phyloP scores from a whole-genome alignment of 1,140 invertebrate species.

The Drusus annulatus region DNA sequence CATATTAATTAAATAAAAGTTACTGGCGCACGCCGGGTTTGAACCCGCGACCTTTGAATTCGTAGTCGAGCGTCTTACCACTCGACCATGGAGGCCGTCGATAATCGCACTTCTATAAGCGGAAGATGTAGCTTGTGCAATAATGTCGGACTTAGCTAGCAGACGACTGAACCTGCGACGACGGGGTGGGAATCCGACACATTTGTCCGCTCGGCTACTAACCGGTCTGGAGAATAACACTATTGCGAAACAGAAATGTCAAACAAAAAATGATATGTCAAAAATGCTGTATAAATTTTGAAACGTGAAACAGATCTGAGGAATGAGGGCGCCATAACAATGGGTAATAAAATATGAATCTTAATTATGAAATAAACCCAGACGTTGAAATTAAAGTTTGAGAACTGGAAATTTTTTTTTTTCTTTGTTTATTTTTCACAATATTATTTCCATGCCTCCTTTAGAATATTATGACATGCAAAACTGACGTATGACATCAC shows the following conservation, averaged over 20 bases:
- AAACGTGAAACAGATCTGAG: conserved; percentile 10
- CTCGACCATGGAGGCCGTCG: too few relatives aligned
- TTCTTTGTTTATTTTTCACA: not conserved
- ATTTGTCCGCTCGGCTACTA: too few relatives aligned
- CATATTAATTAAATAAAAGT: too few relatives aligned
- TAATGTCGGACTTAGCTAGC: too few relatives aligned
- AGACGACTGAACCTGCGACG: too few relatives aligned
- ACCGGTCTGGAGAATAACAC: too few relatives aligned
- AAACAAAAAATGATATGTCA: not conserved
- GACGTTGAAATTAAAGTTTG: conserved; percentile 2
- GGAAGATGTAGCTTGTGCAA: too few relatives aligned
- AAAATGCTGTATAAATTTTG: not conserved
- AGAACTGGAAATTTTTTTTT: not conserved
- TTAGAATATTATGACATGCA: not conserved
- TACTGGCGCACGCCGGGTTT: too few relatives aligned
- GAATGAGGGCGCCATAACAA: conserved; percentile 14
- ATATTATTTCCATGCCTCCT: not conserved
- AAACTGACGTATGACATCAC: not conserved
- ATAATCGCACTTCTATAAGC: too few relatives aligned
- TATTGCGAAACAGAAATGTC: not conserved
- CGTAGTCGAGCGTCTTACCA: too few relatives aligned
- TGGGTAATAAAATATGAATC: conserved; percentile 20
- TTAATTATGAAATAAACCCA: conserved; percentile 8
- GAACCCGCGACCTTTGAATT: too few relatives aligned
- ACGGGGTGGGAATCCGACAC: too few relatives aligned